These are phyloP conservation scores for Harpagoxenus sublaevis DNA, from an alignment of 2,888 invertebrate species.

Conservation along the genomic window DNA sequence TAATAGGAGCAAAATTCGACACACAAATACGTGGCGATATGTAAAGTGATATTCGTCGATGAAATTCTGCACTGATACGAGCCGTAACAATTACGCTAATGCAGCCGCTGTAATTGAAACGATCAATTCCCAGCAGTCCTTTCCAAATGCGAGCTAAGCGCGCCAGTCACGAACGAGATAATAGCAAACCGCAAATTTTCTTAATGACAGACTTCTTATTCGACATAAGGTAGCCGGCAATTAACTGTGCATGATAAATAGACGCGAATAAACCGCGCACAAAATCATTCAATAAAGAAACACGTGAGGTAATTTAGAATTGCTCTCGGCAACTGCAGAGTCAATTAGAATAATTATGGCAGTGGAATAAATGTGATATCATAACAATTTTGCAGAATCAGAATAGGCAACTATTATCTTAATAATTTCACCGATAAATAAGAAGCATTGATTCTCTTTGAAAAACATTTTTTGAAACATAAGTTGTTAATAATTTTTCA, in stretches of 20 bases:
- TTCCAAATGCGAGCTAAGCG: constrained; percentile 55
- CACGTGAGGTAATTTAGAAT: constrained; percentile 26
- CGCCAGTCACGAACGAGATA: constrained; percentile 67
- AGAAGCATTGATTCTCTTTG: neutral
- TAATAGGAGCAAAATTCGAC: constrained; percentile 17
- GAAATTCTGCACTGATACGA: constrained; percentile 52
- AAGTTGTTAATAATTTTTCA: neutral
- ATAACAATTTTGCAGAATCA: neutral
- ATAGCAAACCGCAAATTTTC: constrained; percentile 60
- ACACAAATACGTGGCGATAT: constrained; percentile 43
- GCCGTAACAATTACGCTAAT: constrained; percentile 65
- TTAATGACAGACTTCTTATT: constrained; percentile 55
- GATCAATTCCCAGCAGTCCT: constrained; percentile 67
- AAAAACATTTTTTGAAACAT: neutral
- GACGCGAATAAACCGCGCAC: constrained; percentile 15
- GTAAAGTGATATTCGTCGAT: constrained; percentile 52
- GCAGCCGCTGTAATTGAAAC: constrained; percentile 69
- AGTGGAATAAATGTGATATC: constrained; percentile 7
- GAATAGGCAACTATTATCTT: neutral
- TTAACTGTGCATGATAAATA: constrained; percentile 50
- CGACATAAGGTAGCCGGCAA: constrained; percentile 46
- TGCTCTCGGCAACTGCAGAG: neutral
- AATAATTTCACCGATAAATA: neutral
- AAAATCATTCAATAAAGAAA: constrained; percentile 35
- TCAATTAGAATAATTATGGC: constrained; percentile 14